These are phyloP conservation scores for Drusus annulatus DNA, from an alignment of 1,140 invertebrate genomes.

Conservation along the genomic window DNA sequence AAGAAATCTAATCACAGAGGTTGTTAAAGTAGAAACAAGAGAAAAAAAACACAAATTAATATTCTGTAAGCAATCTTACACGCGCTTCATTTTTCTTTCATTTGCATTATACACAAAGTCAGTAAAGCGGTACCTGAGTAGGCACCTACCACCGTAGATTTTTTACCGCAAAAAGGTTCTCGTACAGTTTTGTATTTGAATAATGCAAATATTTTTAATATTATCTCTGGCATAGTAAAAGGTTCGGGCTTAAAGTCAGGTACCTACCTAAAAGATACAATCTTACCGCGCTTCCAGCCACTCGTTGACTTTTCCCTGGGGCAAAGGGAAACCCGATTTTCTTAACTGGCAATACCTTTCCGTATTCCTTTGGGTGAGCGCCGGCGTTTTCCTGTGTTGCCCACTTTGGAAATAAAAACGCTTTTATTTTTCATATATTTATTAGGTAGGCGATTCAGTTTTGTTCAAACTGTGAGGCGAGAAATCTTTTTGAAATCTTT, in stretches of 20 bases:
- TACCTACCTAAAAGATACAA: not conserved
- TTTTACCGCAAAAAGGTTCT: not conserved
- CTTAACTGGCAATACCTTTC: slow-evolving; percentile 44
- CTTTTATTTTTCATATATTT: slow-evolving; percentile 53
- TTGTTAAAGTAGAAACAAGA: too few species aligned
- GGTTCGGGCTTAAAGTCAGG: not conserved
- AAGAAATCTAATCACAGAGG: too few species aligned
- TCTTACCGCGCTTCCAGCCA: slow-evolving; percentile 11
- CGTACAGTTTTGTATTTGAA: not conserved
- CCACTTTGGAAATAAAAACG: slow-evolving; percentile 56
- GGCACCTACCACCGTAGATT: too few species aligned
- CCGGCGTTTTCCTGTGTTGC: slow-evolving; percentile 28
- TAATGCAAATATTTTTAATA: slow-evolving; percentile 7
- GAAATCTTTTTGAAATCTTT: not conserved
- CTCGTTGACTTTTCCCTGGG: slow-evolving; percentile 5
- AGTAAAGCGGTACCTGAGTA: too few species aligned
- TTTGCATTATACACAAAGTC: too few species aligned
- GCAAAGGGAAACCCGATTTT: slow-evolving; percentile 44
- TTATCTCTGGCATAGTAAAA: slow-evolving; percentile 20
- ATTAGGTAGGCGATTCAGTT: not conserved
- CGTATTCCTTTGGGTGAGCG: slow-evolving; percentile 24
- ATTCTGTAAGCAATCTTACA: too few species aligned
- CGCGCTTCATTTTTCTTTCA: too few species aligned
- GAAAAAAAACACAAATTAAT: too few species aligned
- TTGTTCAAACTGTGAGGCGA: slow-evolving; percentile 3